Evolutionary conservation across 2,888 invertebrate genomes (phyloP).

Genomic region (Sturmia bella): DNA sequence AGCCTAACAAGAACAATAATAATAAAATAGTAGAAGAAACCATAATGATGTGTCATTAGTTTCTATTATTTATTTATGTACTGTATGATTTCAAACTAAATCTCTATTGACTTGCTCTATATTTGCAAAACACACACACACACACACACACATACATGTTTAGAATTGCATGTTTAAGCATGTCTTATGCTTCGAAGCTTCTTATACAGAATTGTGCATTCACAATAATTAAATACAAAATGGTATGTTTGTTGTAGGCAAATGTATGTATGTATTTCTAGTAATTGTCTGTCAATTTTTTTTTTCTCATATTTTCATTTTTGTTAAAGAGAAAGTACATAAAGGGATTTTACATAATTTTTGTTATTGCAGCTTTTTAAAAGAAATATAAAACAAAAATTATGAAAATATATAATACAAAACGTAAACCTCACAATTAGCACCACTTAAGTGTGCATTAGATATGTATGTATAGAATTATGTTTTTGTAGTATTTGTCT

Average conservation of each 20-base stretch:
- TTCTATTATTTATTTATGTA: constrained; percentile 45
- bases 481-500: constrained; percentile 34
- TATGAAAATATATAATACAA: constrained; percentile 5
- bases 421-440: constrained; percentile 63
- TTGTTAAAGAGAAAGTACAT: not conserved
- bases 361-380: not conserved
- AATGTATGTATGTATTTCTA: constrained; percentile 10
- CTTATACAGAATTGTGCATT: constrained; percentile 59
- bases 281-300: constrained; percentile 33
- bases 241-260: constrained; percentile 32
- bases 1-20: not conserved
- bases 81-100: constrained; percentile 56
- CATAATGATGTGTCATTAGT: constrained; percentile 63
- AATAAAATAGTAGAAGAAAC: constrained; percentile 16
- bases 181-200: constrained; percentile 17
- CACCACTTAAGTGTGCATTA: constrained; percentile 66
- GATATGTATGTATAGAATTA: constrained; percentile 59
- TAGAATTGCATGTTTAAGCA: not conserved
- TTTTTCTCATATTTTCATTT: not conserved
- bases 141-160: not conserved
- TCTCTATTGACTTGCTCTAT: constrained; percentile 60
- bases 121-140: constrained; percentile 12
- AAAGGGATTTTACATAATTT: constrained; percentile 21
- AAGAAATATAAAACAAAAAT: constrained; percentile 12
- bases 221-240: constrained; percentile 42